Evolutionary conservation across 2,797 vertebrate genomes (phyloP).

Genomic region (Psittacula echo): DNA sequence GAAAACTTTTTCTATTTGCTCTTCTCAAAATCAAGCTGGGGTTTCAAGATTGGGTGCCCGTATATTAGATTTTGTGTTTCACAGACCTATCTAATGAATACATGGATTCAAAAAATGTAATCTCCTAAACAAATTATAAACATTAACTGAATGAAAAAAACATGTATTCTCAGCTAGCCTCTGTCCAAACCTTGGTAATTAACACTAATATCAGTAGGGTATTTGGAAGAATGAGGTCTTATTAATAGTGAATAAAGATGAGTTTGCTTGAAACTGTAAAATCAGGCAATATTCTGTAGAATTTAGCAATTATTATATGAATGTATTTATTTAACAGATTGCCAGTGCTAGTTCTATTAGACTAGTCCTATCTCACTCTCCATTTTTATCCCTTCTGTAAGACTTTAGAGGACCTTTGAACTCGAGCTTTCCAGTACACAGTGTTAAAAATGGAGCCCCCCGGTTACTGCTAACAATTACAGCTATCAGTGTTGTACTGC

Average conservation of each 20-base stretch:
- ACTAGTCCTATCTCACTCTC: neutral
- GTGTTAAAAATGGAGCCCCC: neutral
- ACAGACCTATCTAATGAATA: neutral
- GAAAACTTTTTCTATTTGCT: neutral
- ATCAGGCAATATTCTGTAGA: neutral
- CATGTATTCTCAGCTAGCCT: neutral
- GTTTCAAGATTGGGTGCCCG: neutral
- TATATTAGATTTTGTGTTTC: neutral
- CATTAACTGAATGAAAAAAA: neutral
- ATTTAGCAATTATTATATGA: neutral
- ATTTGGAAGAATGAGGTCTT: neutral
- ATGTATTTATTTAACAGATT: neutral
- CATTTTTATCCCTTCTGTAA: neutral
- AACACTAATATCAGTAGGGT: neutral
- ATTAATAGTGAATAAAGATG: neutral
- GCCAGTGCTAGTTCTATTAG: neutral
- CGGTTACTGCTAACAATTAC: slow-evolving; percentile 21
- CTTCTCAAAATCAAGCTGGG: neutral
- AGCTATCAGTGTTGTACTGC: slow-evolving; percentile 9
- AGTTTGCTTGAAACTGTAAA: neutral
- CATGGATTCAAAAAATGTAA: neutral
- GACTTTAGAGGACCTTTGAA: neutral
- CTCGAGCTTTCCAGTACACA: neutral
- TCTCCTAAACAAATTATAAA: neutral
- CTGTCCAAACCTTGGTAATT: neutral